Conservation (phyloP, 2,888 invertebrate species). For the Netelia melanura region DNA sequence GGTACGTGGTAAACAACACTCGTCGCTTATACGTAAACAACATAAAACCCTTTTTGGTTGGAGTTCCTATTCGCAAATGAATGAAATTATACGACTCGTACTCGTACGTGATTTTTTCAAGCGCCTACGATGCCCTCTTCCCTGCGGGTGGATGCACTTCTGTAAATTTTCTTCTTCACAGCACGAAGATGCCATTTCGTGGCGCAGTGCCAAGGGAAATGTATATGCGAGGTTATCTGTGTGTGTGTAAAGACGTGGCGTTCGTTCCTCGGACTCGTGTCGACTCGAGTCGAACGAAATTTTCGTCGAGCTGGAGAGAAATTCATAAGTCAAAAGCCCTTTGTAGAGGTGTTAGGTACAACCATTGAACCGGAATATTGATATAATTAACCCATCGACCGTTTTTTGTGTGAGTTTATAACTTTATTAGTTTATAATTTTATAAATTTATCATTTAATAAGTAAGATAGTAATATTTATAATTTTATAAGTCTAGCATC, state of each 20-base stretch:
- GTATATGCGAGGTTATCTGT: conserved; percentile 9
- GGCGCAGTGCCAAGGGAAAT: conserved; percentile 54
- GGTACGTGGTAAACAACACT: not conserved
- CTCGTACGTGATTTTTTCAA: conserved; percentile 23
- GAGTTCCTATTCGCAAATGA: not conserved
- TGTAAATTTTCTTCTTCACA: conserved; percentile 31
- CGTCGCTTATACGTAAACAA: not conserved
- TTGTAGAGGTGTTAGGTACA: conserved; percentile 17
- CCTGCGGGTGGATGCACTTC: conserved; percentile 39
- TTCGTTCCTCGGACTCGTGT: conserved; percentile 29
- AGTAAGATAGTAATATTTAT: too few species aligned
- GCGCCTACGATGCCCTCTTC: conserved; percentile 6
- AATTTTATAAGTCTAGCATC: too few species aligned
- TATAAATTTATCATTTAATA: too few species aligned
- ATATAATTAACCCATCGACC: not conserved
- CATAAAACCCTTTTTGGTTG: too few species aligned
- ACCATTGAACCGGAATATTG: conserved; percentile 8
- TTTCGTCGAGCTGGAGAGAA: conserved; percentile 33
- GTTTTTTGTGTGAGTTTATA: not conserved
- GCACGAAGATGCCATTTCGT: conserved; percentile 51
- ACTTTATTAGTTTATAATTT: too few species aligned
- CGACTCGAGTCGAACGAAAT: conserved; percentile 45
- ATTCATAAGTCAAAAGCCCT: conserved; percentile 39
- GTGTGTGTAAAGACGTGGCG: not conserved
- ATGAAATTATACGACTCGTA: conserved; percentile 7